Percentiles rank a stretch among this genome's conserved stretches.
Conservation (phyloP, 1,140 invertebrate genomes). For the Ceratina australensis region DNA sequence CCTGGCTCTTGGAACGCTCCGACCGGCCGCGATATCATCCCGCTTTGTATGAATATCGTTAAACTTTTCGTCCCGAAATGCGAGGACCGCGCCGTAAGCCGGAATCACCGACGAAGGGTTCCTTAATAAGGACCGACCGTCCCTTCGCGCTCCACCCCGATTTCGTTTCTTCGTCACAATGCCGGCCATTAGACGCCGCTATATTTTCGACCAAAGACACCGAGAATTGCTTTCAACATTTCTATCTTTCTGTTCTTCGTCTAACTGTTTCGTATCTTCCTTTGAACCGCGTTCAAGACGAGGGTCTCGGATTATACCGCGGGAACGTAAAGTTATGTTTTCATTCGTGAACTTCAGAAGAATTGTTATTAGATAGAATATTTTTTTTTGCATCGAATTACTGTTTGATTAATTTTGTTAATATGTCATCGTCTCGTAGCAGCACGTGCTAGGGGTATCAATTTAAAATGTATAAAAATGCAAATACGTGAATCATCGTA, state of each 20-base stretch:
- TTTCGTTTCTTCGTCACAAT: neutral
- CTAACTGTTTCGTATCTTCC: too few species aligned
- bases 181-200: conserved; percentile 10
- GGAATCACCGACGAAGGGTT: conserved; percentile 41
- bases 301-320: too few species aligned
- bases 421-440: too few species aligned
- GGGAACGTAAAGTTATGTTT: neutral
- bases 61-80: conserved; percentile 51
- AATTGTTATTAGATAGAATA: neutral
- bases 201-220: conserved; percentile 6
- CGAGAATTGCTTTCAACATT: too few species aligned
- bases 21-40: conserved; percentile 44
- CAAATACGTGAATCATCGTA: neutral
- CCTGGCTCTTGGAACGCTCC: conserved; percentile 13
- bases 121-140: conserved; percentile 44
- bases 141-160: neutral
- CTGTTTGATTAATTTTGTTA: too few species aligned
- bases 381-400: too few species aligned
- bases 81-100: conserved; percentile 40
- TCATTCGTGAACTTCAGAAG: neutral
- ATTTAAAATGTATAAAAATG: too few species aligned
- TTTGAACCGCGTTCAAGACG: too few species aligned
- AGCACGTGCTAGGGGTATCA: too few species aligned
- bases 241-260: neutral
- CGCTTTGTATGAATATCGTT: conserved; percentile 61